Evolutionary conservation across 2,888 invertebrate species (phyloP), one percentile per base, ranked within the genome.

Genomic region (Selenia dentaria): DNA sequence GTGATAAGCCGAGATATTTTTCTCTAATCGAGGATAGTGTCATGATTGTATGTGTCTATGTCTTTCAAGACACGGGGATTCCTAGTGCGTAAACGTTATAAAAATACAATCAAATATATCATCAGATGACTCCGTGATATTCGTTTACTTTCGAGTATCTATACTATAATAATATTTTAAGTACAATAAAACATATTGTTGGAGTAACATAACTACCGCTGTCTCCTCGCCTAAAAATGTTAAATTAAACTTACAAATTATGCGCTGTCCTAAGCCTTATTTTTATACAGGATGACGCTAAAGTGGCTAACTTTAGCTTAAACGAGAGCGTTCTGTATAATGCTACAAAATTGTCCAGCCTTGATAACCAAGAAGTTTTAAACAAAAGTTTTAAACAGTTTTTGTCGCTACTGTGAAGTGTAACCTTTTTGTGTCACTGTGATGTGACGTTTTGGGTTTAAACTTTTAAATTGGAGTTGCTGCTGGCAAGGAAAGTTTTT

Each of bases 181-280:
- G n/a, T n/a, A n/a, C n/a, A n/a, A n/a, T n/a, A n/a, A n/a, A n/a
- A n/a, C n/a, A n/a, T n/a, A n/a, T n/a, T n/a, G n/a, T n/a, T n/a
- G n/a, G 4, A 16, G 16, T 16, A 16, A 16, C 16, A 16, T 16
- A 16, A 16, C 16, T 12, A 11, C 8, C 44, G 28, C 3, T 10
- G 5, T 4, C 28, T 34, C 38, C 18, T 9, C 3, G 16, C 6
- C 38, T 34, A 28, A 34, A 43, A 43, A 45, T 45, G 29, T 39
- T 39, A 45, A 35, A 46, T 46, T 36, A 56, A 42, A 50, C 43
- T 49, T 49, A 57, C 48, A 51, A 53, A 51, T 48, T 56, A 56
- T 37, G 42, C 54, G 40, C 32, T 49, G 46, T 41, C 37, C 37
- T 46, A 48, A 52, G 48, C 44, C 46, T 44, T 34, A 51, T 49